Base-by-base conservation (phyloP, 2,797 vertebrate species). In the Ciconia nigra region DNA sequence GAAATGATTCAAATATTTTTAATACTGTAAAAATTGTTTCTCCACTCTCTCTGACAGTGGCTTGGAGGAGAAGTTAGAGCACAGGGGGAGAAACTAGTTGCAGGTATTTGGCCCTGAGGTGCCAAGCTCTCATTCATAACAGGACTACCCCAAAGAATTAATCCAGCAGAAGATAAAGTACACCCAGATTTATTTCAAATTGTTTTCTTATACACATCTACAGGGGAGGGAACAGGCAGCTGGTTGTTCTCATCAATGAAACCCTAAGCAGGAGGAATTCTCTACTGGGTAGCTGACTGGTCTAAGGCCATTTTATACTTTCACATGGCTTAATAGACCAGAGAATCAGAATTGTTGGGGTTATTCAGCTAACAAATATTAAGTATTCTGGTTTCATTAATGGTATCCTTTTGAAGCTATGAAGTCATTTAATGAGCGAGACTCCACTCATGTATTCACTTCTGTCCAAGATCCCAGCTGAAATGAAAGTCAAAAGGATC, bases 401-500 rank as follows among this genome's bases (percentile, higher is more conserved):
- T 15, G 84, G 55, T 46, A 80, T 73, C 71, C 47, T 86, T 93
- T 84, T 83, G 83, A 97, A 92, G 29, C 10, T 82, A 37, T 55
- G 51, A 84, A 84, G 33, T 57, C 11, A 4, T 87, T 82, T 76
- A 66, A 62, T 29, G 62, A 72, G 33, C 46, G 51, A 82, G 58
- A 51, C 22, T 92, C 19, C 35, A 67, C 41, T 69, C 72, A 76
- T 1, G 9, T 41, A 84, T 41, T 92, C 67, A 85, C 6, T 93
- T 90, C 63, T 73, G 55, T 90, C 73, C 81, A 89, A 82, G 73
- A 95, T 52, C 41, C 37, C 74, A 94, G 59, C 12, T 87, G 63
- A 96, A 96, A 95, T 41, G 17, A 83, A 86, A 86, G 58, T 76
- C 57, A 67, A 66, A 93, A 90, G 42, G 51, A 72, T 84, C 78